Conservation (phyloP, 2,113 vertebrate genomes). For the Merops nubicus region DNA sequence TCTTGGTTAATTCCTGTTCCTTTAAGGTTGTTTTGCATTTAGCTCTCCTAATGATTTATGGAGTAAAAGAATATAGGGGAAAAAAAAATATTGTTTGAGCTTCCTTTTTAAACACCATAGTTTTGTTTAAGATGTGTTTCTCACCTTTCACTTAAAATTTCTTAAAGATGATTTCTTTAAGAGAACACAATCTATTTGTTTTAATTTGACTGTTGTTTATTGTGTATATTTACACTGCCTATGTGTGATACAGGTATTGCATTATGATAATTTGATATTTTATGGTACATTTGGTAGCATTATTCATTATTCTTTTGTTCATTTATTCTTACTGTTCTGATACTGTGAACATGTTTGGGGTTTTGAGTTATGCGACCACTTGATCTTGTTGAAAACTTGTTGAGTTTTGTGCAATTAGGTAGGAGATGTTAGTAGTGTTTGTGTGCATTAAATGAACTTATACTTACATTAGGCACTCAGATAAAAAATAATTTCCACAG, state of each 20-base stretch:
- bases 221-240: background rate
- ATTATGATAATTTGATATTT: background rate
- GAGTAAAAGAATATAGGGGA: background rate
- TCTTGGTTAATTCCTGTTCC: background rate
- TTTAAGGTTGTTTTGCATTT: background rate
- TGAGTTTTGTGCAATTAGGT: background rate
- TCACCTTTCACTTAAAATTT: background rate
- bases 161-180: too few relatives aligned
- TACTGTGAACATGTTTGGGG: background rate
- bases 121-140: background rate
- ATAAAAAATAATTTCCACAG: background rate
- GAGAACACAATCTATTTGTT: background rate
- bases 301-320: background rate
- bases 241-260: background rate
- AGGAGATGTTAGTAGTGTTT: background rate
- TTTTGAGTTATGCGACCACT: too few relatives aligned
- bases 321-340: background rate
- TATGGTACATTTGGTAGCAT: background rate
- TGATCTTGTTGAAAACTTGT: too few relatives aligned
- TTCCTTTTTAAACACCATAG: background rate
- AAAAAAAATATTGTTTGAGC: background rate
- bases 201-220: background rate
- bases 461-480: background rate
- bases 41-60: background rate
- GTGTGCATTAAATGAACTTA: background rate